phyloP scores from a whole-genome alignment of 92 coral and sea anemone genomes.

The Heteractis magnifica region DNA sequence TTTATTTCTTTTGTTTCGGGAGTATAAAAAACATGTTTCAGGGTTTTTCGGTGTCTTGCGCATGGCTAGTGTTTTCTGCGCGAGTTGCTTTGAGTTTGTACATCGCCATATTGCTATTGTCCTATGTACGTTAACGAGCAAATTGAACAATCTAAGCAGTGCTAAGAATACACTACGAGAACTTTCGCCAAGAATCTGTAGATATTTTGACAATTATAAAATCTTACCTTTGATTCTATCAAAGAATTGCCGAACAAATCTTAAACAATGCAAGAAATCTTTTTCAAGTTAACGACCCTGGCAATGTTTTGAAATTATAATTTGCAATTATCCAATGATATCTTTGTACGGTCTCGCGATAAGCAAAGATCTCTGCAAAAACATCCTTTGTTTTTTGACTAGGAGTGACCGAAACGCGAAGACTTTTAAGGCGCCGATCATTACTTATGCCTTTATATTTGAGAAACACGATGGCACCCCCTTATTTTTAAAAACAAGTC shows the following conservation, averaged over 20 bases:
- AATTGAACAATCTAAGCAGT: too few species aligned
- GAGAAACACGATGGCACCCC: neutral
- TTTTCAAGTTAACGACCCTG: neutral
- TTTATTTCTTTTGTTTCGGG: too few species aligned
- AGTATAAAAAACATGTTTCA: too few species aligned
- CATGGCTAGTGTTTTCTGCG: neutral
- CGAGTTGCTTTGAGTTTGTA: neutral
- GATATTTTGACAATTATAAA: too few species aligned
- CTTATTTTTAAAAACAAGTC: neutral
- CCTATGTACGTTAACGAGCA: too few species aligned
- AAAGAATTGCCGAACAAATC: too few species aligned
- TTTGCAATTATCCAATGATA: neutral
- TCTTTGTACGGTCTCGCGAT: neutral
- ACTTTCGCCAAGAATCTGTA: too few species aligned
- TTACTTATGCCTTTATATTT: neutral
- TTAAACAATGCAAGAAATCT: too few species aligned
- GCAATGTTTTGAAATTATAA: neutral
- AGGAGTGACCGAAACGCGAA: neutral
- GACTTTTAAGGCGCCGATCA: constrained; percentile 8
- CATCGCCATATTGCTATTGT: neutral
- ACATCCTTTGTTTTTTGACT: neutral
- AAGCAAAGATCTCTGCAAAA: neutral
- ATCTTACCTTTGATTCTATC: too few species aligned
- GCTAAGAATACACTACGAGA: too few species aligned
- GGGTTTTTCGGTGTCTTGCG: neutral